Evolutionary conservation across 64 coral and sea anemone genomes (phyloP).

Genomic region (Trachythela sp.): DNA sequence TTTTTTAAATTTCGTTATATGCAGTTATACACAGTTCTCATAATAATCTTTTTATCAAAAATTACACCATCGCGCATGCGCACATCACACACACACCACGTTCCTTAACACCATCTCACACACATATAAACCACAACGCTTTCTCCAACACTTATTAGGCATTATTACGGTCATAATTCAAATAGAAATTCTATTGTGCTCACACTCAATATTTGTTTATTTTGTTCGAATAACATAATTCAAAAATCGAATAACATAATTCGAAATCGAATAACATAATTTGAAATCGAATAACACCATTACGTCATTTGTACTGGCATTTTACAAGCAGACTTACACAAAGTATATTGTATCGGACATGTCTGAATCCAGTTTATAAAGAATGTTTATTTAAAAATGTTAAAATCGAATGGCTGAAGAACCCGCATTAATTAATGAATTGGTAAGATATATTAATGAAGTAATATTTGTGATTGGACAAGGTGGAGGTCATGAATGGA

Average conservation of each 20-base stretch:
- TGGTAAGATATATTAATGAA: background rate
- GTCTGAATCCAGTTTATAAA: background rate
- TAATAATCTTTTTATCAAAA: no score
- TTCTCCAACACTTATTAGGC: no score
- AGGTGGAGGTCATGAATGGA: background rate
- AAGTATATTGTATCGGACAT: no score
- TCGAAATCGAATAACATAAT: background rate
- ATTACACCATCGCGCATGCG: no score
- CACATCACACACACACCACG: no score
- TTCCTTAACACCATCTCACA: no score
- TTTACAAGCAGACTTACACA: background rate
- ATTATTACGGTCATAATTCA: slow-evolving; percentile 1
- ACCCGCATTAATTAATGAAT: background rate
- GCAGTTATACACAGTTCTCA: no score
- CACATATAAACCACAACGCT: no score
- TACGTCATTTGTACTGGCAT: background rate
- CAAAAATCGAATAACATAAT: background rate
- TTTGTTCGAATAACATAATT: background rate
- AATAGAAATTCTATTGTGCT: background rate
- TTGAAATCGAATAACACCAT: background rate
- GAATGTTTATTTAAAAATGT: background rate
- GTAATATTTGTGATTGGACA: background rate
- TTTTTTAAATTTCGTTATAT: no score
- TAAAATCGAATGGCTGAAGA: background rate
- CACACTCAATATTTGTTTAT: background rate